Base-by-base conservation (phyloP, 2,113 vertebrate genomes). In the Galeopterus variegatus region DNA sequence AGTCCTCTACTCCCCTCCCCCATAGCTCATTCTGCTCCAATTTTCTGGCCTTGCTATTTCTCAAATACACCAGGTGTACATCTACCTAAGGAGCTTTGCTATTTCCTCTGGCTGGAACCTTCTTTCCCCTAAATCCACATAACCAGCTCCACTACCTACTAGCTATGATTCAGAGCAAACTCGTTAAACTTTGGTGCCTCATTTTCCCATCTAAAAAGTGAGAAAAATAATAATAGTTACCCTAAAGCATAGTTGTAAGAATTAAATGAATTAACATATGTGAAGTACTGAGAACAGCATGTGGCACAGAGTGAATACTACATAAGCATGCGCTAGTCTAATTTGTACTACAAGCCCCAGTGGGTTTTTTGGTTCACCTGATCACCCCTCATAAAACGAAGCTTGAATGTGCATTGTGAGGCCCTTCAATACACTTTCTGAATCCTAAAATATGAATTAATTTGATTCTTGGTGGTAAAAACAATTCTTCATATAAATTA, bases 301-400 rank as follows among this genome's bases (percentile, higher is more conserved):
- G 50, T 9, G 31, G 65, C 18, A 45, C 1, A 48, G 31, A 69
- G 21, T 41, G 70, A 84, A 84, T 56, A 69, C 67, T 45, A 69
- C 17, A n/a, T 8, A 65, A 75, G 13, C 33, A 33, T 33, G 76
- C 33, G 21, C 19, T 45, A 36, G 64, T 62, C 17, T 54, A 72
- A 83, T 85, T 80, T 94, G 83, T n/a, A 58, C 83, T 80, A 83
- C 93, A 92, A 93, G 31, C 6, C 73, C 52, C 72, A 80, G 87
- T 79, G 76, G 73, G 58, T 84, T 24, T 82, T 96, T 90, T 70
- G 69, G 45, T 80, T 90, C 83, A 89, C 86, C 58, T 58, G 26
- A 95, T 75, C 64, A 91, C 17, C 65, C 50, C 41, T 94, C 54
- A 69, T 6, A 64, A 69, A 67, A 83, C 77, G 93, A 62, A 60